A percentile compares a stretch with the other conserved stretches of the same genome.
Evolutionary conservation across 1,140 invertebrate species (phyloP).

Genomic region (Drosophila subpulchrella): DNA sequence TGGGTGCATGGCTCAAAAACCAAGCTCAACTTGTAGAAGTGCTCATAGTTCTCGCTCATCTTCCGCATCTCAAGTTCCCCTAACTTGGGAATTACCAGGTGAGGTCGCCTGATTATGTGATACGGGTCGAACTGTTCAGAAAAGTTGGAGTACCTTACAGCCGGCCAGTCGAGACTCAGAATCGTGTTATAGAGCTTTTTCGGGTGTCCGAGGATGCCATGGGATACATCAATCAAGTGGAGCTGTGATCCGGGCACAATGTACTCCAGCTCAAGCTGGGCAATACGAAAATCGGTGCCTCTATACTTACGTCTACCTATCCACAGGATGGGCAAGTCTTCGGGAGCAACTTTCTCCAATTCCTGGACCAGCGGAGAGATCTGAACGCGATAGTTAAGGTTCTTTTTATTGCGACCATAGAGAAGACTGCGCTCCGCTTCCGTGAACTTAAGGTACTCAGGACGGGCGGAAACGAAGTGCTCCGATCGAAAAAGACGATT

Average conservation of each 20-base stretch:
- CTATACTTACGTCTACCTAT: conserved; percentile 76
- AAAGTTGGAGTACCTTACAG: conserved; percentile 61
- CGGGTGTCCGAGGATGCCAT: conserved; percentile 77
- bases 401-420: conserved; percentile 64
- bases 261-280: conserved; percentile 73
- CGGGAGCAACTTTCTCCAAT: conserved; percentile 39
- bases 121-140: conserved; percentile 66
- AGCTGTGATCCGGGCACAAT: conserved; percentile 68
- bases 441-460: conserved; percentile 49
- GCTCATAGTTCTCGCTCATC: conserved; percentile 28
- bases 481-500: conserved; percentile 76
- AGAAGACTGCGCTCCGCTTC: conserved; percentile 56
- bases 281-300: conserved; percentile 63
- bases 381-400: conserved; percentile 70
- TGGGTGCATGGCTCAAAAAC: conserved; percentile 17
- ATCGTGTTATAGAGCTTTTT: conserved; percentile 69
- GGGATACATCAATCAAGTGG: conserved; percentile 63
- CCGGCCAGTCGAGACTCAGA: conserved; percentile 55
- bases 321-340: conserved; percentile 75
- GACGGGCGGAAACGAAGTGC: conserved; percentile 51
- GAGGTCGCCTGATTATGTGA: conserved; percentile 59
- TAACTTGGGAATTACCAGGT: conserved; percentile 55
- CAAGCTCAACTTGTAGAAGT: conserved; percentile 36
- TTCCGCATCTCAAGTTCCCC: conserved; percentile 37
- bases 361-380: conserved; percentile 73